phyloP scores from a whole-genome alignment of 2,888 invertebrate species.

The Dermolepida albohirtum region DNA sequence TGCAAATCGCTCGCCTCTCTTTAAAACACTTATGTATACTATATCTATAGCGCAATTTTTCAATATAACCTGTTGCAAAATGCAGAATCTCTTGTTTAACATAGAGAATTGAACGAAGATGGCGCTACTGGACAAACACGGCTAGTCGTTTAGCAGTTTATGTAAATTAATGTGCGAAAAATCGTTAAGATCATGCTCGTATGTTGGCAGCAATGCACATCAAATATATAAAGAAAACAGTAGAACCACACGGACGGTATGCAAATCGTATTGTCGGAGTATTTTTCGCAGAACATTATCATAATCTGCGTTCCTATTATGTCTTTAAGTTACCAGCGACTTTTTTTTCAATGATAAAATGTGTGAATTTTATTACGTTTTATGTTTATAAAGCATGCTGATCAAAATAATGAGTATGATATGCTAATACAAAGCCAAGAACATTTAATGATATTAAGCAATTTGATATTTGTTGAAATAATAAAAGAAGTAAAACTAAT shows the following conservation, averaged over 20 bases:
- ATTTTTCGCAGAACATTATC: constrained; percentile 33
- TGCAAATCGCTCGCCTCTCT: constrained; percentile 4
- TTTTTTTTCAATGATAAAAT: constrained; percentile 8
- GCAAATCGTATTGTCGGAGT: constrained; percentile 14
- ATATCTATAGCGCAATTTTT: too few species aligned
- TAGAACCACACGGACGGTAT: constrained; percentile 15
- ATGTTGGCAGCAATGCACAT: constrained; percentile 9
- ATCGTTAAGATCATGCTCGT: constrained; percentile 21
- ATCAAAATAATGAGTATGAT: constrained; percentile 20
- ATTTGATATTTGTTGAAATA: too few species aligned
- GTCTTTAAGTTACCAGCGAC: constrained; percentile 6
- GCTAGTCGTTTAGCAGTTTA: constrained; percentile 16
- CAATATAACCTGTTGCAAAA: too few species aligned
- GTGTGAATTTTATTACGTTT: constrained; percentile 30
- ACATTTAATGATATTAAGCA: too few species aligned
- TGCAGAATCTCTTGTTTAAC: too few species aligned
- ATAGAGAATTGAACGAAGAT: constrained; percentile 4
- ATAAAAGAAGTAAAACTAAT: too few species aligned
- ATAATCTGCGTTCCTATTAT: constrained; percentile 27
- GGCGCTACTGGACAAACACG: not conserved
- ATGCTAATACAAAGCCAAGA: not conserved
- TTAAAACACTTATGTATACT: too few species aligned
- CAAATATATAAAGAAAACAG: constrained; percentile 3
- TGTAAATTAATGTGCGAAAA: constrained; percentile 39
- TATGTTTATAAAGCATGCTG: constrained; percentile 25